phyloP scores from a whole-genome alignment of 2,888 invertebrate genomes.

The Amitus sp. region DNA sequence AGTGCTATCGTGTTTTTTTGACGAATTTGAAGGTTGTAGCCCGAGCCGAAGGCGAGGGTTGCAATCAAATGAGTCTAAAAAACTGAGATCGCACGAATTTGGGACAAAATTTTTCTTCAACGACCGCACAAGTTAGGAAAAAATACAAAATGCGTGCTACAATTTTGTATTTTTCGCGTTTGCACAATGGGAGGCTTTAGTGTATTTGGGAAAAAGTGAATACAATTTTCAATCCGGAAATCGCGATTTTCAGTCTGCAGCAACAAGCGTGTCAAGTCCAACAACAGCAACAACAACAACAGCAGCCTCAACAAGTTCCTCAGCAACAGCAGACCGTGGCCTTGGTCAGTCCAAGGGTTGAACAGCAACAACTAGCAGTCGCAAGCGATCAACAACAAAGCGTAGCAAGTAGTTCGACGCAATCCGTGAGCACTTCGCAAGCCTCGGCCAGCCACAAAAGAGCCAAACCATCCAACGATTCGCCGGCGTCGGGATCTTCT shows the following conservation, averaged over 20 bases:
- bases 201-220: too few relatives aligned
- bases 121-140: too few relatives aligned
- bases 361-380: conserved; percentile 51
- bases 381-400: conserved; percentile 63
- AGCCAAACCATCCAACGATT: conserved; percentile 65
- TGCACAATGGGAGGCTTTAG: too few relatives aligned
- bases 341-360: conserved; percentile 47
- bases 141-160: too few relatives aligned
- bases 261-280: conserved; percentile 45
- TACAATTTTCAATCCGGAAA: too few relatives aligned
- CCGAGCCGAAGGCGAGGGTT: too few relatives aligned
- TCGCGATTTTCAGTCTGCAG: conserved; percentile 18
- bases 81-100: too few relatives aligned
- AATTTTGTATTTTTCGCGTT: neutral
- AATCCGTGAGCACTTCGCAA: conserved; percentile 76
- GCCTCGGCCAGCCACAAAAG: conserved; percentile 70
- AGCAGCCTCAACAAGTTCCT: conserved; percentile 51
- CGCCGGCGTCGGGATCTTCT: conserved; percentile 54
- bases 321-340: conserved; percentile 62
- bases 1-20: too few relatives aligned
- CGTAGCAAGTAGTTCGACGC: conserved; percentile 70
- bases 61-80: too few relatives aligned
- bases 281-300: conserved; percentile 47
- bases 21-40: too few relatives aligned
- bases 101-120: too few relatives aligned